These are phyloP conservation scores for Drosophila bunnanda DNA, from an alignment of 2,888 invertebrate species.

Conservation along the genomic window DNA sequence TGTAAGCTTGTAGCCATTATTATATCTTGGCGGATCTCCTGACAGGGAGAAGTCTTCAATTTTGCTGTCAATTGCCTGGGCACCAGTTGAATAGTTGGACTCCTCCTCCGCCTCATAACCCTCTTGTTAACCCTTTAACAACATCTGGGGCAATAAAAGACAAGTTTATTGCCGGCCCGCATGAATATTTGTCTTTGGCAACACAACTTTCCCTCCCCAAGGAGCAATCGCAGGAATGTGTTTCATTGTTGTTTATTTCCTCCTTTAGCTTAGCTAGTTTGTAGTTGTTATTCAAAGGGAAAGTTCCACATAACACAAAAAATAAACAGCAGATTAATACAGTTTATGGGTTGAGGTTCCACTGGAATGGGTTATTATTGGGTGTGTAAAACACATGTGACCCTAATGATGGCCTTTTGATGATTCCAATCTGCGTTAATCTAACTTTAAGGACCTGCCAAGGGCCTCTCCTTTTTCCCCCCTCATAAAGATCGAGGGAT, in stretches of 20 bases:
- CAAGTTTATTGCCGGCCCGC: conserved; percentile 32
- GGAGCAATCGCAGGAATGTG: conserved; percentile 40
- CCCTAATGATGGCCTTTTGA: conserved; percentile 17
- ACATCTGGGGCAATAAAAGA: conserved; percentile 38
- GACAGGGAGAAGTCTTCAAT: conserved; percentile 3
- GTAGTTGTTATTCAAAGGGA: conserved; percentile 32
- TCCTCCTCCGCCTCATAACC: not conserved
- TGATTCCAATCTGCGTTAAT: not conserved
- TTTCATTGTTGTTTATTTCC: conserved; percentile 46
- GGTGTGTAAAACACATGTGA: conserved; percentile 11
- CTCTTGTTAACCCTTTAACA: conserved; percentile 26
- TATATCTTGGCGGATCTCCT: conserved; percentile 6
- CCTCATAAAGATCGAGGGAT: not conserved
- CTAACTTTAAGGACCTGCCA: not conserved
- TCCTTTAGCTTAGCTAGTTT: conserved; percentile 32
- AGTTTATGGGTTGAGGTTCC: conserved; percentile 13
- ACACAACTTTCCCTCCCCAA: conserved; percentile 31
- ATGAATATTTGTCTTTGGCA: conserved; percentile 42
- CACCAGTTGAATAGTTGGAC: conserved; percentile 20
- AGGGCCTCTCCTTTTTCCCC: not conserved
- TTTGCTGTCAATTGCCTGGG: conserved; percentile 5
- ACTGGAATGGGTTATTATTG: not conserved
- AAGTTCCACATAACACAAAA: not conserved
- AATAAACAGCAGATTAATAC: conserved; percentile 30
- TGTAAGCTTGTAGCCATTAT: conserved; percentile 1